A percentile compares a stretch with the other conserved stretches of the same genome.
phyloP scores from a whole-genome alignment of 2,888 invertebrate genomes.

The Drosophila neonasuta region DNA sequence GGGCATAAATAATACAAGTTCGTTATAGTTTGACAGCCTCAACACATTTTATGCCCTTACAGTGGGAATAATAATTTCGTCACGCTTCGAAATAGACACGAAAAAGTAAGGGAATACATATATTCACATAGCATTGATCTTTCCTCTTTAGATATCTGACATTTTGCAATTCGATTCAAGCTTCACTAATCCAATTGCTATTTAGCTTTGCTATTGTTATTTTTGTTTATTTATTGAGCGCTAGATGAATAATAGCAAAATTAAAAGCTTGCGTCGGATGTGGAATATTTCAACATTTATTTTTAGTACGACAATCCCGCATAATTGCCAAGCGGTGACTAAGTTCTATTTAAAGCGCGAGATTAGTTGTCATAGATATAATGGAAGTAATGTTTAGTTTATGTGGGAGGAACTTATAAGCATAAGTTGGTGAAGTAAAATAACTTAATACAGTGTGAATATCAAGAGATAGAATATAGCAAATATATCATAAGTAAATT shows the following conservation, averaged over 20 bases:
- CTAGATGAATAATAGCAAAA: constrained; percentile 1
- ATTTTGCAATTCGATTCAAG: neutral
- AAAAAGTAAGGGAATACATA: too few relatives aligned
- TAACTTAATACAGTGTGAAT: too few relatives aligned
- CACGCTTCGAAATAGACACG: neutral
- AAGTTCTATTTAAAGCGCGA: neutral
- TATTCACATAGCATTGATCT: neutral
- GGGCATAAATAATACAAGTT: neutral
- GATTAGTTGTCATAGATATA: neutral
- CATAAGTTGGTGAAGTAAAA: too few relatives aligned
- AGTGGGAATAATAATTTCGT: neutral
- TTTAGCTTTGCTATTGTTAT: neutral
- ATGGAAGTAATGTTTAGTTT: neutral
- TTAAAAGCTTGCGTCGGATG: neutral
- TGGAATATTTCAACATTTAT: neutral
- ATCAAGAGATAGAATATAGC: too few relatives aligned
- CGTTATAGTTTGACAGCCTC: neutral
- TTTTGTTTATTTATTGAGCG: constrained; percentile 1
- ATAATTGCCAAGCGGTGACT: neutral
- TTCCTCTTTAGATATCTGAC: neutral
- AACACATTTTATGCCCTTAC: neutral
- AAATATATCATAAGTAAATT: too few relatives aligned
- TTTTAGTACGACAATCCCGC: neutral
- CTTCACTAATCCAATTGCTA: neutral
- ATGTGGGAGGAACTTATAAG: neutral